A percentile compares a stretch with the other conserved stretches of the same genome.
phyloP scores from a whole-genome alignment of 1,140 invertebrate genomes.

The Drosophila tsacasi region DNA sequence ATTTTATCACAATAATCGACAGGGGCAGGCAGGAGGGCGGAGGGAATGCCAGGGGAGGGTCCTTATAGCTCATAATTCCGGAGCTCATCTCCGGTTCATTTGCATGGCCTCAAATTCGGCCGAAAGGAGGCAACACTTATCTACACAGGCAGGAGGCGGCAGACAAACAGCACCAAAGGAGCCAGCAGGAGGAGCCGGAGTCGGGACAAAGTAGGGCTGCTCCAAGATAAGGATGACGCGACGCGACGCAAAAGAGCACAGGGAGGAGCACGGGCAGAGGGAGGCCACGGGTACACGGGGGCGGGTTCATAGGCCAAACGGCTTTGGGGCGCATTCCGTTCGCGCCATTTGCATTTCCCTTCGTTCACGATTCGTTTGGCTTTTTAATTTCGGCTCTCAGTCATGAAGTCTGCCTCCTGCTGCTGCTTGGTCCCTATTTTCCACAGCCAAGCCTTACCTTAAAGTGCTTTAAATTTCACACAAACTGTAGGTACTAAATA shows the following conservation, averaged over 20 bases:
- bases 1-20: conserved; percentile 48
- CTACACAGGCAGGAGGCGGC: conserved; percentile 16
- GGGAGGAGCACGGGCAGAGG: not conserved
- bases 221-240: conserved; percentile 1
- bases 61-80: conserved; percentile 56
- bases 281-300: rapidly evolving
- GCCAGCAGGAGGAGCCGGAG: not conserved
- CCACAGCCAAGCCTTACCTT: not conserved
- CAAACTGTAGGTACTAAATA: not conserved
- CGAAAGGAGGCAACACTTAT: conserved; percentile 62
- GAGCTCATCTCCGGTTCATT: conserved; percentile 59
- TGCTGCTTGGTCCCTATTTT: not conserved
- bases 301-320: conserved; percentile 38
- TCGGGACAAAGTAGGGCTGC: not conserved
- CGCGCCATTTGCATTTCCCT: conserved; percentile 63
- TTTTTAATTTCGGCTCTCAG: conserved; percentile 38
- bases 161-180: not conserved
- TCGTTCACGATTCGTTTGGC: conserved; percentile 38
- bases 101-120: conserved; percentile 44
- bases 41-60: not conserved
- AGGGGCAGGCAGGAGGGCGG: not conserved
- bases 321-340: conserved; percentile 56
- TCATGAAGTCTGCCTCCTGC: conserved; percentile 8
- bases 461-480: not conserved
- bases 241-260: not conserved